Base-by-base conservation (phyloP, 1,140 invertebrate species). In the Rhopalosiphum padi region DNA sequence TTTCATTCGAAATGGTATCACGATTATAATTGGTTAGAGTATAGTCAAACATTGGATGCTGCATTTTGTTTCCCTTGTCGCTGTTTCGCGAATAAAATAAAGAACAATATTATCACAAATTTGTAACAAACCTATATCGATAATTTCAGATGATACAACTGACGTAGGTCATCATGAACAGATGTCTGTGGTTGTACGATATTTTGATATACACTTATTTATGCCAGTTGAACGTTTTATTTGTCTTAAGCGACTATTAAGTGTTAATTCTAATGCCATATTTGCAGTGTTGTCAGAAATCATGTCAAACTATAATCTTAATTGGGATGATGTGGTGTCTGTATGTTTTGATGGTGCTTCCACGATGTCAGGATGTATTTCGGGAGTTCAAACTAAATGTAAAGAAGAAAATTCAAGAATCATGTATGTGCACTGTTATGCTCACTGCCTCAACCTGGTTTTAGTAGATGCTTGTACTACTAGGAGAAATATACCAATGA, bases 331-430 rank as follows among this genome's bases (percentile, higher is more conserved):
- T 68, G 23, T 68, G 22, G 22, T 30, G 22, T 23, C 68, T 37
- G 60, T 68, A 25, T 94, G 55, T 25, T 77, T 94, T 46, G 93
- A 94, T 92, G 90, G 93, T 30, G 68, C 93, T 23, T 48, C 93
- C 48, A 85, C 82, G 48, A 94, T 94, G 82, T 83, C 93, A 23
- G 93, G 93, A 51, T n/a, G 37, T 43, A 18, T 91, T 60, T 41
- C 60, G 46, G 93, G 83, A 43, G 88, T 94, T 53, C 90, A 46
- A 87, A 51, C 46, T 25, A 94, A 86, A 53, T 86, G 89, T 46
- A 43, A 43, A 43, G 43, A 46, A 46, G 43, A 46, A 46, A 46
- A 46, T 46, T 94, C 22, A 90, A 94, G 30, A 83, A 90, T 37
- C 37, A 37, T 37, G 37, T 37, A 37, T 37, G 37, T 37, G 37